phyloP scores from a whole-genome alignment of 2,797 vertebrate species.

The Sebastes matsubarae region DNA sequence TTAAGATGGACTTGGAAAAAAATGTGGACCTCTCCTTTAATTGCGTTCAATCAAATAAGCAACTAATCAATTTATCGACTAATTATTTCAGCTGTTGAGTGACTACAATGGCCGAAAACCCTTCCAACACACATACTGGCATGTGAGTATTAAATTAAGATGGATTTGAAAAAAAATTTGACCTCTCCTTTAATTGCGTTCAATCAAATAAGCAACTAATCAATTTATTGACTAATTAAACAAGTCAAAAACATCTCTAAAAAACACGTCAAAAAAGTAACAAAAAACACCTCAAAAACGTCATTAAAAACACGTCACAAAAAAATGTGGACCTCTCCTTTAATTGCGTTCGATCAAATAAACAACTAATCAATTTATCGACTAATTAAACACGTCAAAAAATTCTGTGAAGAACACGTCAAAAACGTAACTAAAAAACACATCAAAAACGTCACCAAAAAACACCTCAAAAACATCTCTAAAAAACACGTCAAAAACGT shows the following conservation, averaged over 20 bases:
- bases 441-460: no score
- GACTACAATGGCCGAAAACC: neutral
- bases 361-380: no score
- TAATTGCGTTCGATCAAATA: neutral
- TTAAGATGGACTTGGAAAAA: neutral
- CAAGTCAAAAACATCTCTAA: no score
- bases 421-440: no score
- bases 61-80: neutral
- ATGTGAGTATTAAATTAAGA: neutral
- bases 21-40: neutral
- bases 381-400: no score
- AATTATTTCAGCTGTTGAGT: neutral
- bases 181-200: neutral
- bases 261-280: no score
- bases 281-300: no score
- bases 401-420: no score
- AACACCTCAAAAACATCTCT: no score
- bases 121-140: no score
- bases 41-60: neutral
- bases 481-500: no score
- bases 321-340: neutral
- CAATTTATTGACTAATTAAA: no score
- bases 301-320: neutral
- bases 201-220: neutral
- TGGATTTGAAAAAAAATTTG: neutral